A percentile compares a stretch with the other conserved stretches of the same genome.
Conservation (phyloP, 2,113 vertebrate genomes). For the Procavia capensis region DNA sequence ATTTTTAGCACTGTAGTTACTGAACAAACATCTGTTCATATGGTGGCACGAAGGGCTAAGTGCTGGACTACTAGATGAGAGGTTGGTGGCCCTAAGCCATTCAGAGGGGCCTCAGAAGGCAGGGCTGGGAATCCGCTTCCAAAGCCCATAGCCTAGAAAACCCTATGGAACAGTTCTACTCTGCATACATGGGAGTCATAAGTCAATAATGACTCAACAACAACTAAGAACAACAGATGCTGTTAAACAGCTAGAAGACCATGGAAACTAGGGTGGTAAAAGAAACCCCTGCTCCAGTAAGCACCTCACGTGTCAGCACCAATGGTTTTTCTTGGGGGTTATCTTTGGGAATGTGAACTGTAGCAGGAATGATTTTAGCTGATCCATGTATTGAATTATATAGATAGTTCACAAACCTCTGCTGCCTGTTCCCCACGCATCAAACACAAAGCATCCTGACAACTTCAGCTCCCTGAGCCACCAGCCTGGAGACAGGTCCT, state of each 20-base stretch:
- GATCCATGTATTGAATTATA: neutral
- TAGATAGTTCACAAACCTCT: neutral
- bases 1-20: neutral
- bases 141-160: neutral
- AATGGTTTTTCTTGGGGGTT: neutral
- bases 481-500: neutral
- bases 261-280: slow-evolving; percentile 23
- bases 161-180: neutral
- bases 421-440: neutral
- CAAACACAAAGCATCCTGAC: neutral
- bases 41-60: neutral
- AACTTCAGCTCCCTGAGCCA: neutral
- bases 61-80: neutral
- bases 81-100: neutral
- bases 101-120: neutral
- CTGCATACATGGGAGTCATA: neutral
- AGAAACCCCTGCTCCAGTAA: neutral
- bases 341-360: neutral
- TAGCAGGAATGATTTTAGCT: neutral
- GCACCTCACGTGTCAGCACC: neutral
- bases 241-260: neutral
- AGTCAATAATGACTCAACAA: neutral
- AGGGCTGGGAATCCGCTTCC: neutral
- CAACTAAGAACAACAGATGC: neutral
- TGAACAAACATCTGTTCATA: slow-evolving; percentile 41